These are phyloP conservation scores for Pogonophryne albipinna DNA, from an alignment of 2,797 vertebrate species.

Conservation along the genomic window DNA sequence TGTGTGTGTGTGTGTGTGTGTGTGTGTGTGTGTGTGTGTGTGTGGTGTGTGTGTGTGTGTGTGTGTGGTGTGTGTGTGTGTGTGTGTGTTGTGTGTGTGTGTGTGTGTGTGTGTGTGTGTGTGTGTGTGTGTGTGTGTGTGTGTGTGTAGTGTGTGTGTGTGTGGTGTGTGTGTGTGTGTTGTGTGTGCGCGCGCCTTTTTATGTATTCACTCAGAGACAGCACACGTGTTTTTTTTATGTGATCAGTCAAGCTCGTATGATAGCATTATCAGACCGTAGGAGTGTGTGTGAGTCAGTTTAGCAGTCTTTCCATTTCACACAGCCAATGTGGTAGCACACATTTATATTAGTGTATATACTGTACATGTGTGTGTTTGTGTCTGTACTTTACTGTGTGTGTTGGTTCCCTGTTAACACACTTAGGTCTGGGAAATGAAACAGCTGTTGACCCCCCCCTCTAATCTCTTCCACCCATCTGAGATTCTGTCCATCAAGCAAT, in stretches of 20 bases:
- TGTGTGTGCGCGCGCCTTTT: too few species aligned
- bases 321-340: constrained; percentile 42
- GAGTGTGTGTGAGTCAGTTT: constrained; percentile 22
- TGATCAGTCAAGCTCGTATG: constrained; percentile 53
- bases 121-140: constrained; percentile 23
- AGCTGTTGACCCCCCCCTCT: constrained; percentile 76
- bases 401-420: constrained; percentile 49
- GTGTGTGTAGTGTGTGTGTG: background rate
- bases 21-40: constrained; percentile 22
- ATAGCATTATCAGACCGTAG: constrained; percentile 29
- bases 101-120: constrained; percentile 9
- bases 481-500: constrained; percentile 74
- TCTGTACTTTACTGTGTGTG: constrained; percentile 12
- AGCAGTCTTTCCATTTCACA: constrained; percentile 44
- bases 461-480: constrained; percentile 54
- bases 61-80: background rate
- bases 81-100: constrained; percentile 17
- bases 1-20: constrained; percentile 6
- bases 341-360: constrained; percentile 17
- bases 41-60: background rate
- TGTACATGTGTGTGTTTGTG: constrained; percentile 24
- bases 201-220: background rate
- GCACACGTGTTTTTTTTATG: constrained; percentile 32
- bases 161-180: background rate
- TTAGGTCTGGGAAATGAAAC: constrained; percentile 81